Evolutionary conservation across 2,888 invertebrate species (phyloP).

Genomic region (Norana najaformis): DNA sequence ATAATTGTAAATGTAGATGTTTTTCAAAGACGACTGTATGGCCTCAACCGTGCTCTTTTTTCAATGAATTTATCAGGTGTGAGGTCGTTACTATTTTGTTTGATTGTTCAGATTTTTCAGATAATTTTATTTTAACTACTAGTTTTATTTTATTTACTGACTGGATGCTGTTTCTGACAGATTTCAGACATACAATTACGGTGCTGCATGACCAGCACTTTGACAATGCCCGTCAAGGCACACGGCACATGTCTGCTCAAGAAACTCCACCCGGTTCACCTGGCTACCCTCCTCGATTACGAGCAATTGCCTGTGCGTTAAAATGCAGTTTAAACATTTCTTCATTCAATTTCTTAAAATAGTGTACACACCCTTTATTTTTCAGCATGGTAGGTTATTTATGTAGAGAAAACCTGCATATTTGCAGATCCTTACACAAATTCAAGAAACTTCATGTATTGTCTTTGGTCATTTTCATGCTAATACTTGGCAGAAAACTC

Average conservation of each 20-base stretch:
- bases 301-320: slow-evolving; percentile 88
- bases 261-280: slow-evolving; percentile 88
- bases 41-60: too few species aligned
- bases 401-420: neutral
- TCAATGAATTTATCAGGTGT: too few species aligned
- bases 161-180: slow-evolving; percentile 61
- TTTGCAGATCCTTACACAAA: neutral
- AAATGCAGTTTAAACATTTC: neutral
- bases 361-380: neutral
- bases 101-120: neutral
- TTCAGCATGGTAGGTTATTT: neutral
- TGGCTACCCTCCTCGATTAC: slow-evolving; percentile 72
- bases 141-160: neutral
- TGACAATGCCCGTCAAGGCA: slow-evolving; percentile 10
- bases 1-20: too few species aligned
- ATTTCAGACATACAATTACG: slow-evolving; percentile 91
- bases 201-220: slow-evolving; percentile 63
- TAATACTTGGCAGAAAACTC: neutral
- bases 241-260: slow-evolving; percentile 71
- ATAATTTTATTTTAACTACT: neutral
- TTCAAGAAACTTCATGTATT: neutral
- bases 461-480: neutral
- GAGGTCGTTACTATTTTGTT: neutral
- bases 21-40: too few species aligned
- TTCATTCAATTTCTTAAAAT: neutral